Evolutionary conservation across 2,888 invertebrate species (phyloP).

Genomic region (Artemia sinica): DNA sequence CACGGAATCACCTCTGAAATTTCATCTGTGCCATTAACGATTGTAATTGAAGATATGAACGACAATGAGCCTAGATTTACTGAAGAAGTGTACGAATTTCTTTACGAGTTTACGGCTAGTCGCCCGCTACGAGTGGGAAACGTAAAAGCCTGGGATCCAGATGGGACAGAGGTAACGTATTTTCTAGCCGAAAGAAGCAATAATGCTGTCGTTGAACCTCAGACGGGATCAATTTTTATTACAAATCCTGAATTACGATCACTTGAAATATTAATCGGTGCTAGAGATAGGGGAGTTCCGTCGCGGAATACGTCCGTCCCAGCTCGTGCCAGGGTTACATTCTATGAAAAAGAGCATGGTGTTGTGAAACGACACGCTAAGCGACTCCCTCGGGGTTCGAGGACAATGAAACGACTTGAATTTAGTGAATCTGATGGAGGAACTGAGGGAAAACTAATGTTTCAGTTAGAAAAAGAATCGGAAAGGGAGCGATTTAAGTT

Average conservation of each 20-base stretch:
- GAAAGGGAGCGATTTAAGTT: slow-evolving; percentile 83
- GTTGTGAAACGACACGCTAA: slow-evolving; percentile 42
- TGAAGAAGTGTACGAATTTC: slow-evolving; percentile 55
- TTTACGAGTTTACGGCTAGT: slow-evolving; percentile 41
- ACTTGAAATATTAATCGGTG: slow-evolving; percentile 53
- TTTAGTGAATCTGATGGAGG: slow-evolving; percentile 80
- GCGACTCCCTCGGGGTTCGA: slow-evolving; percentile 69
- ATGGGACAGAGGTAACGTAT: slow-evolving; percentile 81
- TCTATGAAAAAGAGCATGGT: slow-evolving; percentile 33
- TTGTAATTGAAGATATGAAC: slow-evolving; percentile 67
- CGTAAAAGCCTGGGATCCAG: slow-evolving; percentile 69
- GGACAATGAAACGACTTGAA: slow-evolving; percentile 81
- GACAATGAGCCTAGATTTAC: slow-evolving; percentile 78
- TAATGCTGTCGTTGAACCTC: slow-evolving; percentile 71
- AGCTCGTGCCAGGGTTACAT: slow-evolving; percentile 55
- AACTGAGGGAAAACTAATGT: slow-evolving; percentile 67
- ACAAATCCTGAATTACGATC: slow-evolving; percentile 51
- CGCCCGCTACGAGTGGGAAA: slow-evolving; percentile 65
- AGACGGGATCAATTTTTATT: slow-evolving; percentile 72
- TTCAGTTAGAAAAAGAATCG: slow-evolving; percentile 75
- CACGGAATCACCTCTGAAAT: slow-evolving; percentile 53
- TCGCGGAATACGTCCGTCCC: slow-evolving; percentile 33
- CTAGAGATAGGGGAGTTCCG: slow-evolving; percentile 47
- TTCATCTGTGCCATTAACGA: slow-evolving; percentile 54
- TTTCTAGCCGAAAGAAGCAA: slow-evolving; percentile 60